Evolutionary conservation across 2,113 vertebrate species (phyloP).

Genomic region (Pituophis catenifer): DNA sequence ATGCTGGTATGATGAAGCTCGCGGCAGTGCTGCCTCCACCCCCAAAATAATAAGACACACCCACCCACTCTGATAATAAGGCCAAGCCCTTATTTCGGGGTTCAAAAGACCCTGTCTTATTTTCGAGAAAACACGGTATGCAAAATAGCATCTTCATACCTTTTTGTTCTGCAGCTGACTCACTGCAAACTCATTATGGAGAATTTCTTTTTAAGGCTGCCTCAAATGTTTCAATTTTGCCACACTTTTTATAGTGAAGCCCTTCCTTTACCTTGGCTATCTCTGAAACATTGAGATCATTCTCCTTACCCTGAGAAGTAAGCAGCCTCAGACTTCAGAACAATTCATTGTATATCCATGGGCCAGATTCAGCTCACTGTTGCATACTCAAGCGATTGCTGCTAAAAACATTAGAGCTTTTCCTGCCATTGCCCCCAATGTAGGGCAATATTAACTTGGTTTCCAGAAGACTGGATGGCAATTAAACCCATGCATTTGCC

Average conservation of each 20-base stretch:
- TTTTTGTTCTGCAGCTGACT: background rate
- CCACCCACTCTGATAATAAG: no score
- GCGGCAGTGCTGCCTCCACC: no score
- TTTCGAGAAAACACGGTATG: no score
- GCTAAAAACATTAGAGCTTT: background rate
- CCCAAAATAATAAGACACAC: no score
- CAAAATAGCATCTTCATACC: background rate
- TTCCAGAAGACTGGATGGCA: conserved; percentile 19
- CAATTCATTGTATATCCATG: background rate
- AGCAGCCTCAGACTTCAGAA: background rate
- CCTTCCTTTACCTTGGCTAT: background rate
- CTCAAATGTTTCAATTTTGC: background rate
- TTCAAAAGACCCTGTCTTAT: no score
- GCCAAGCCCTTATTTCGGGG: no score
- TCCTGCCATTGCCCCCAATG: background rate
- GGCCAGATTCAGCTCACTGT: background rate
- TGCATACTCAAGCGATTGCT: background rate
- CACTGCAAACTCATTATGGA: background rate
- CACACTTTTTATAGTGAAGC: background rate
- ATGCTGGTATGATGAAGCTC: no score
- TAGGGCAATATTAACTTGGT: conserved; percentile 17
- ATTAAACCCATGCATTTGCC: conserved; percentile 28
- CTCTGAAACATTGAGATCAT: background rate
- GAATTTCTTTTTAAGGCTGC: background rate
- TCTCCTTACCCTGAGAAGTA: background rate